A percentile compares a stretch with the other conserved stretches of the same genome.
Conservation (phyloP, 2,797 vertebrate genomes). For the Melanotaenia maccullochi region DNA sequence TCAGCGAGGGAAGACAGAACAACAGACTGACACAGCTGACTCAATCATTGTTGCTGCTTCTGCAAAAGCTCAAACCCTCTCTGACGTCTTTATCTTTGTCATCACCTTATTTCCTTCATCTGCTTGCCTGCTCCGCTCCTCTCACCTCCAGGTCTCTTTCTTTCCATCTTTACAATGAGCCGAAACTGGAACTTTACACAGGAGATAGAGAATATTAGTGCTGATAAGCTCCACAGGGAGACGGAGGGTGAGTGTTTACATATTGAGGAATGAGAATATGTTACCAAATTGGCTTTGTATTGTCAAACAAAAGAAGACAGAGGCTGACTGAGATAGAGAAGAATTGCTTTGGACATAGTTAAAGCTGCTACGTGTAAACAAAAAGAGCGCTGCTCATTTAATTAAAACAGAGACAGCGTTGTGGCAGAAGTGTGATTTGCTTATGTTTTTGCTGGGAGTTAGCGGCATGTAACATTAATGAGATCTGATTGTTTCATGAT, state of each 20-base stretch:
- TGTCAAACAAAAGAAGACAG: conserved; percentile 45
- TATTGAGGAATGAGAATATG: conserved; percentile 29
- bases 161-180: conserved; percentile 9
- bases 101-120: conserved; percentile 35
- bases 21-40: conserved; percentile 61
- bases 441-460: conserved; percentile 28
- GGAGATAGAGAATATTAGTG: conserved; percentile 29
- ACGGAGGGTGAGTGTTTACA: conserved; percentile 48
- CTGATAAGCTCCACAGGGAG: conserved; percentile 15
- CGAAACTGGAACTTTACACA: conserved; percentile 28
- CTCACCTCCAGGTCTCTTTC: conserved; percentile 11
- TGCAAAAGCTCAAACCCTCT: conserved; percentile 44
- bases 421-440: conserved; percentile 8
- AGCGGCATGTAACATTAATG: conserved; percentile 45
- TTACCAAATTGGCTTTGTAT: conserved; percentile 35
- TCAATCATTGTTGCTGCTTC: conserved; percentile 40
- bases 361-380: conserved; percentile 52
- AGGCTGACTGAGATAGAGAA: conserved; percentile 33
- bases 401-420: conserved; percentile 22
- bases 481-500: conserved; percentile 44
- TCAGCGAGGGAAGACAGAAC: conserved; percentile 57
- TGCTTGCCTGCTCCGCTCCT: conserved; percentile 2
- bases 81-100: conserved; percentile 51
- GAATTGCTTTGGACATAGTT: conserved; percentile 29
- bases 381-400: conserved; percentile 40